phyloP scores from a whole-genome alignment of 2,888 invertebrate species.

The Heliothis peltigera region DNA sequence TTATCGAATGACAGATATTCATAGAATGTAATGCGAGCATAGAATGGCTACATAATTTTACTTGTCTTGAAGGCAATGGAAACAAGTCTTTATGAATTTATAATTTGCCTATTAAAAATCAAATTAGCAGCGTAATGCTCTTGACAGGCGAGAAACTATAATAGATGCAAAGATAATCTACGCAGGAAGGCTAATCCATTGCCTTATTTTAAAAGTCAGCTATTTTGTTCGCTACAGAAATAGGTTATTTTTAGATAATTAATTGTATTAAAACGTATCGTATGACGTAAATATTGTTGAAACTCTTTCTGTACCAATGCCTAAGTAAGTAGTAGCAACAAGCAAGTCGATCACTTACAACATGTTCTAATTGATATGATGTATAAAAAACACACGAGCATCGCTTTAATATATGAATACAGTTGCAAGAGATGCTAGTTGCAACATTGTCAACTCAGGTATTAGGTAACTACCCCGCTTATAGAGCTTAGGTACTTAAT shows the following conservation, averaged over 20 bases:
- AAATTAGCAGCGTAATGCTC: slow-evolving; percentile 1
- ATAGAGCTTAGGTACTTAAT: background rate
- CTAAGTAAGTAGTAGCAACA: background rate
- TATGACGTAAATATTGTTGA: background rate
- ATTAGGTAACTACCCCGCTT: slow-evolving; percentile 1
- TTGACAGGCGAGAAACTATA: background rate
- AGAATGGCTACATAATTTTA: background rate
- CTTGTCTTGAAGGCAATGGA: background rate
- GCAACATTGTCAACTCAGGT: background rate
- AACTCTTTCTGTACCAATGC: background rate
- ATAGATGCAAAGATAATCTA: background rate
- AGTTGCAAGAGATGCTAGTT: background rate
- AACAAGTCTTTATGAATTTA: slow-evolving; percentile 2
- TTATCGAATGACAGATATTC: too few relatives aligned
- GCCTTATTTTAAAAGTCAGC: background rate
- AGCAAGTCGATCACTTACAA: background rate
- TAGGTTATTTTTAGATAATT: background rate
- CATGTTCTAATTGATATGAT: background rate
- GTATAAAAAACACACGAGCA: background rate
- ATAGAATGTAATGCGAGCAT: too few relatives aligned
- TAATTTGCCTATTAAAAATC: background rate
- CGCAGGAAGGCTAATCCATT: background rate
- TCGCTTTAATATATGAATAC: background rate
- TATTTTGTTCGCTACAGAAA: background rate
- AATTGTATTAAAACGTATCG: background rate